Conservation (phyloP, 2,888 invertebrate species). For the Brassicogethes aeneus region DNA sequence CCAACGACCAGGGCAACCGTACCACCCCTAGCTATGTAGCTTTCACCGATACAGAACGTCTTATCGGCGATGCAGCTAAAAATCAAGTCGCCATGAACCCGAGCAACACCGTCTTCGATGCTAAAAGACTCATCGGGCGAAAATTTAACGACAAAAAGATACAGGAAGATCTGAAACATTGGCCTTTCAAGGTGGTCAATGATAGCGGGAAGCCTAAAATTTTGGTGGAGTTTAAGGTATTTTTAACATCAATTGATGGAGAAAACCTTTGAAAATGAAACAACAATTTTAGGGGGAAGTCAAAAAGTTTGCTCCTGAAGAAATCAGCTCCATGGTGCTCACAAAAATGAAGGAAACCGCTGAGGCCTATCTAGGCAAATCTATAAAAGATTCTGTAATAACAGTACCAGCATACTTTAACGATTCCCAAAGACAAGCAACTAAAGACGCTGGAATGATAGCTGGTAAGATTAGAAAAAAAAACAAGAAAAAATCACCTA, state of each 20-base stretch:
- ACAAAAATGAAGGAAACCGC: conserved; percentile 35
- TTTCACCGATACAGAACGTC: conserved; percentile 74
- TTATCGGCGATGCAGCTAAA: conserved; percentile 82
- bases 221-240: conserved; percentile 55
- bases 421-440: conserved; percentile 24
- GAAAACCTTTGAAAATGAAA: too few relatives aligned
- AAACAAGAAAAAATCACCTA: conserved; percentile 30
- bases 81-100: conserved; percentile 47
- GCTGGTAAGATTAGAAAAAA: conserved; percentile 47
- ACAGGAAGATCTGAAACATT: conserved; percentile 67
- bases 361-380: conserved; percentile 41
- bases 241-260: too few relatives aligned
- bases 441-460: conserved; percentile 8
- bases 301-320: conserved; percentile 60
- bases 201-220: conserved; percentile 59
- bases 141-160: conserved; percentile 61
- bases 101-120: conserved; percentile 43
- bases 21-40: conserved; percentile 84
- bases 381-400: conserved; percentile 46
- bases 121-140: conserved; percentile 65
- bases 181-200: conserved; percentile 63
- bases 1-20: conserved; percentile 82
- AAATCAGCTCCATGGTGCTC: conserved; percentile 60
- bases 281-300: conserved; percentile 43
- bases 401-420: conserved; percentile 27